These are phyloP conservation scores for Esox lucius DNA, from an alignment of 2,797 vertebrate species.

Conservation along the genomic window DNA sequence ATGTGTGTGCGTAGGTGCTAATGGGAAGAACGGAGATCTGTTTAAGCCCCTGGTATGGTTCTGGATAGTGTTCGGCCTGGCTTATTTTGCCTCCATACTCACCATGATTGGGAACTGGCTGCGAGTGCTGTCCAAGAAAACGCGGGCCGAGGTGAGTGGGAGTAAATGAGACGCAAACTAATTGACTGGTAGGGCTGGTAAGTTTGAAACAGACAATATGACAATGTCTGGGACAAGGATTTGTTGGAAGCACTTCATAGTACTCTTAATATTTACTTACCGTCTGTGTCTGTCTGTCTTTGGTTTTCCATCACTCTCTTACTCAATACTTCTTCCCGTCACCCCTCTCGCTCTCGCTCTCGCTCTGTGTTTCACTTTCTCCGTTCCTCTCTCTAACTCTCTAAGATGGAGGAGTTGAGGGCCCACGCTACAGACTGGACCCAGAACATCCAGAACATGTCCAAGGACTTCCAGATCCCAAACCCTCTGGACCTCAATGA, in stretches of 20 bases:
- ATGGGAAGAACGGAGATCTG: conserved; percentile 53
- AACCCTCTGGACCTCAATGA: conserved; percentile 80
- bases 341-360: neutral
- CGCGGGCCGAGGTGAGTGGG: conserved; percentile 83
- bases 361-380: neutral
- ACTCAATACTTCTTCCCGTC: neutral
- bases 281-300: no score
- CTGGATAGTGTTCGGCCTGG: conserved; percentile 91
- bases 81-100: conserved; percentile 92
- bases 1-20: conserved; percentile 64
- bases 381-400: conserved; percentile 4
- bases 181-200: neutral
- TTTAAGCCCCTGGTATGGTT: conserved; percentile 88
- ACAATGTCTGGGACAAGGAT: neutral
- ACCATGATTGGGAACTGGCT: conserved; percentile 94
- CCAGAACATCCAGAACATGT: conserved; percentile 86
- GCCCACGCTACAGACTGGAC: conserved; percentile 93
- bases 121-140: conserved; percentile 83
- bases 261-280: neutral
- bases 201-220: neutral
- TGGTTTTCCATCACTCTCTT: neutral
- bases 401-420: conserved; percentile 88
- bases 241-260: neutral
- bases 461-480: conserved; percentile 76
- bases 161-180: neutral